Evolutionary conservation across 2,888 invertebrate genomes (phyloP).

Genomic region (Druceiella hillmani): DNA sequence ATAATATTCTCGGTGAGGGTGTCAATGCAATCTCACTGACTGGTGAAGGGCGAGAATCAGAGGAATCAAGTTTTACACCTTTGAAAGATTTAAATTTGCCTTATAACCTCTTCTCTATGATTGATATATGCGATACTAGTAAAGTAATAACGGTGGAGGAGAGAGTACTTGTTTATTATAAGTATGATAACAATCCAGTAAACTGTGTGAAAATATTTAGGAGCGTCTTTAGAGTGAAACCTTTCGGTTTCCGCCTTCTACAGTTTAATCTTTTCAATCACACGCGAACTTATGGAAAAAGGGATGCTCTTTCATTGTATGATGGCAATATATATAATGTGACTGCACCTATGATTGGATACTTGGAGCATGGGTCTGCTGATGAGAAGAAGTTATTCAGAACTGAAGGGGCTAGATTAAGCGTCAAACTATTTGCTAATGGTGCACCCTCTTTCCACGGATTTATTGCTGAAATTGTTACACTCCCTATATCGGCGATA

Average conservation of each 20-base stretch:
- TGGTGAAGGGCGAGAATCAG: conserved; percentile 86
- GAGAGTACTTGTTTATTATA: conserved; percentile 88
- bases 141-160: conserved; percentile 90
- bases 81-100: conserved; percentile 77
- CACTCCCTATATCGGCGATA: conserved; percentile 86
- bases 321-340: conserved; percentile 92
- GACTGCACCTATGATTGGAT: conserved; percentile 65
- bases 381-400: conserved; percentile 71
- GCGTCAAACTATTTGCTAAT: conserved; percentile 88
- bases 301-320: conserved; percentile 80
- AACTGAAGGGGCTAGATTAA: conserved; percentile 73
- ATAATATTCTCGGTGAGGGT: conserved; percentile 84
- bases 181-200: conserved; percentile 93
- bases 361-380: conserved; percentile 64
- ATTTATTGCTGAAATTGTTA: conserved; percentile 95
- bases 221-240: conserved; percentile 77
- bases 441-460: conserved; percentile 93
- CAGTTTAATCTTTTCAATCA: conserved; percentile 92
- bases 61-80: conserved; percentile 84
- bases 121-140: conserved; percentile 94
- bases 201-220: conserved; percentile 97
- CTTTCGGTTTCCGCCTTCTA: conserved; percentile 82
- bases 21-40: conserved; percentile 85
- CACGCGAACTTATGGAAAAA: conserved; percentile 71
- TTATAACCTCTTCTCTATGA: conserved; percentile 86